Percentiles rank a stretch among this genome's conserved stretches.
Conservation (phyloP, 2,113 vertebrate genomes). For the Perognathus longimembris region DNA sequence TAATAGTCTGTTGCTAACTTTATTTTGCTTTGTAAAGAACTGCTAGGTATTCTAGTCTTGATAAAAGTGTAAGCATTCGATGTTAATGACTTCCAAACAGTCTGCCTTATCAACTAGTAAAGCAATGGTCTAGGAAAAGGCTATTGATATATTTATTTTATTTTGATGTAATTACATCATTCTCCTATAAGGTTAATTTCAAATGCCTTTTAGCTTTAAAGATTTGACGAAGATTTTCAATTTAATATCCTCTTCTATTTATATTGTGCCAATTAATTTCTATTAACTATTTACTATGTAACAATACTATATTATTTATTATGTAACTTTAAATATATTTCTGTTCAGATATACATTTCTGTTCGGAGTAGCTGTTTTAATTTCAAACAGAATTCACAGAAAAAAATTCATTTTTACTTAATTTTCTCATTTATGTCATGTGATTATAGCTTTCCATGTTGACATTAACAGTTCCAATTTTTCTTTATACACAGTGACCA, state of each 20-base stretch:
- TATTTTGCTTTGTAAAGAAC: constrained; percentile 21
- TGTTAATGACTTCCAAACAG: not conserved
- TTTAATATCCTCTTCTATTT: constrained; percentile 36
- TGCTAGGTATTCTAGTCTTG: constrained; percentile 8
- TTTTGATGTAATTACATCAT: no score
- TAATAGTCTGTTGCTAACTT: not conserved
- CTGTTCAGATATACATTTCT: no score
- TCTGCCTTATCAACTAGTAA: not conserved
- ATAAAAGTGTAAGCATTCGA: constrained; percentile 40
- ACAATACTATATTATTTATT: no score
- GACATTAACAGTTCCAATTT: not conserved
- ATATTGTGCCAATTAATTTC: no score
- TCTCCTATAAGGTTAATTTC: constrained; percentile 43
- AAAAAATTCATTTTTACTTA: not conserved
- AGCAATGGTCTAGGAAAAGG: constrained; percentile 31
- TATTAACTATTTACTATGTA: no score
- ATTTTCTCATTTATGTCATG: not conserved
- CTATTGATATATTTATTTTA: no score
- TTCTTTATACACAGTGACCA: not conserved
- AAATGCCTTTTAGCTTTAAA: constrained; percentile 46
- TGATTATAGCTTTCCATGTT: not conserved
- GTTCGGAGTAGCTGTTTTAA: not conserved
- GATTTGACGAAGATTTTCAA: not conserved
- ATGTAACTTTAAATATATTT: no score
- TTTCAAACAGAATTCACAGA: constrained; percentile 11